A percentile compares a stretch with the other conserved stretches of the same genome.
Evolutionary conservation across 1,140 invertebrate species (phyloP).

Genomic region (Propsilocerus akamusi): DNA sequence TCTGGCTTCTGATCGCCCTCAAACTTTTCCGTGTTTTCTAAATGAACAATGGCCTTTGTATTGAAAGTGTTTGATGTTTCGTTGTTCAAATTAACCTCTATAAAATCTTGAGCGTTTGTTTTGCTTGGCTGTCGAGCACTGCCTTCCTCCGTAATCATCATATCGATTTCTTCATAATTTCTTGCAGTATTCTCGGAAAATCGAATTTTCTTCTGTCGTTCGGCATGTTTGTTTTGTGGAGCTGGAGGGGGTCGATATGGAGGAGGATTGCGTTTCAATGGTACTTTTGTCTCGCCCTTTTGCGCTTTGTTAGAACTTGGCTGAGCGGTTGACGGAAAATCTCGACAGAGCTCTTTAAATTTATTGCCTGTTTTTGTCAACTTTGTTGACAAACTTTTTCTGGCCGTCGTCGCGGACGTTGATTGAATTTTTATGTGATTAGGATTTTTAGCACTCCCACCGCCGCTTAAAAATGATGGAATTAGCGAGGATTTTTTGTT

Average conservation of each 20-base stretch:
- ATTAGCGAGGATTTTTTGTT: conserved; percentile 1
- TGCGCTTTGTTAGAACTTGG: too few relatives aligned
- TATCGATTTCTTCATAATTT: background rate
- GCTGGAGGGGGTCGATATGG: background rate
- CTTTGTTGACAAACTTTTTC: background rate
- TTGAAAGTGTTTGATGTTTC: background rate
- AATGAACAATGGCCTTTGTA: background rate
- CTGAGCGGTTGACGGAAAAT: too few relatives aligned
- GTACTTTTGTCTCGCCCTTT: background rate
- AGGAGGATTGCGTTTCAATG: background rate
- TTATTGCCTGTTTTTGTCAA: background rate
- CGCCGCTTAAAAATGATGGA: background rate
- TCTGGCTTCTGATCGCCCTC: background rate
- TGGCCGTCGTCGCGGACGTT: too few relatives aligned
- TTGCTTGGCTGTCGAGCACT: too few relatives aligned
- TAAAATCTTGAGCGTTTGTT: too few relatives aligned
- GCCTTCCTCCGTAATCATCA: too few relatives aligned
- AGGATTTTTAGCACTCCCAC: background rate
- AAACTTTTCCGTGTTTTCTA: too few relatives aligned
- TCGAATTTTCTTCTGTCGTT: background rate
- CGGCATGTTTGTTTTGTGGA: background rate
- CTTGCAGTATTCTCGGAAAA: background rate
- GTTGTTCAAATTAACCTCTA: too few relatives aligned
- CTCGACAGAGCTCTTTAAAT: background rate
- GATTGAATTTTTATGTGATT: background rate